phyloP scores from a whole-genome alignment of 1,140 invertebrate species.

The Oryctes rhinoceros region DNA sequence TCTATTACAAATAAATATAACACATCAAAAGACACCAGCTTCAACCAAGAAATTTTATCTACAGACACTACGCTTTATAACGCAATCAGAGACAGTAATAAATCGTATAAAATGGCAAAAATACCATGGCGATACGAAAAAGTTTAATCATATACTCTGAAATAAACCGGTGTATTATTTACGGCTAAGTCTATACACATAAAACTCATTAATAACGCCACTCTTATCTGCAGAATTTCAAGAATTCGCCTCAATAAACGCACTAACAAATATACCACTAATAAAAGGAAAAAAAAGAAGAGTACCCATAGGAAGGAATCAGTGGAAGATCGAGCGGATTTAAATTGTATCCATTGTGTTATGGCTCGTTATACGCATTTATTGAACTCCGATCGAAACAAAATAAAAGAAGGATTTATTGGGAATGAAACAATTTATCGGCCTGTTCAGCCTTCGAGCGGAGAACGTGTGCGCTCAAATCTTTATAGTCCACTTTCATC shows the following conservation, averaged over 20 bases:
- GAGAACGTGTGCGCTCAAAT: conserved; percentile 9
- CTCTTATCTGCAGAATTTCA: too few species aligned
- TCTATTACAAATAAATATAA: too few species aligned
- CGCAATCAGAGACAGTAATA: too few species aligned
- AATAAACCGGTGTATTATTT: too few species aligned
- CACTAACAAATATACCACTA: not conserved
- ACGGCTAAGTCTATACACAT: too few species aligned
- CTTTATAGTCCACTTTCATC: conserved; percentile 14
- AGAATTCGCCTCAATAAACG: not conserved
- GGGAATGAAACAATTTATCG: conserved; percentile 21
- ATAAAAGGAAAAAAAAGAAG: not conserved
- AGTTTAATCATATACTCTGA: too few species aligned
- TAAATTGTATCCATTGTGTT: conserved; percentile 22
- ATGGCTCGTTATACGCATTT: conserved; percentile 7
- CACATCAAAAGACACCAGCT: too few species aligned
- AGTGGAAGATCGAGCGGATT: not conserved
- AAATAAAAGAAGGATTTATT: conserved; percentile 23
- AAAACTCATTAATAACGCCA: too few species aligned
- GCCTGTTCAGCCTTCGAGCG: conserved; percentile 5
- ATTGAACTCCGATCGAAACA: conserved; percentile 6
- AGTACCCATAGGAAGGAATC: not conserved
- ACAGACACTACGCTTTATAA: too few species aligned
- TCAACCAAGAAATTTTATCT: too few species aligned
- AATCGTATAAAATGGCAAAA: too few species aligned
- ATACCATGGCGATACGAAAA: too few species aligned